These are phyloP conservation scores for Drosophila cardini DNA, from an alignment of 1,140 invertebrate genomes.

Conservation along the genomic window DNA sequence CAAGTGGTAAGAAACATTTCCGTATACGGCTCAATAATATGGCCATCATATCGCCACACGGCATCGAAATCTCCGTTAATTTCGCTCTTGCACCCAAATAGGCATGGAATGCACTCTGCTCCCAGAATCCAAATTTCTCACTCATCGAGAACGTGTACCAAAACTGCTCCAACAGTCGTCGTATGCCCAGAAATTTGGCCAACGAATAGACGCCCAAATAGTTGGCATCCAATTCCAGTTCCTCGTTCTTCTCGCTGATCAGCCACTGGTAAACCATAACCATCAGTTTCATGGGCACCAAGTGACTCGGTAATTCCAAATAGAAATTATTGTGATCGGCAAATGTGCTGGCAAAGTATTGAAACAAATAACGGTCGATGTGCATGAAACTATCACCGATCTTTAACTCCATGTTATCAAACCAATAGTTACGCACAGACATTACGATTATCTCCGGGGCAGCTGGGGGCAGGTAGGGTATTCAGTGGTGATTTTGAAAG, in stretches of 20 bases:
- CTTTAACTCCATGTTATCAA: slow-evolving; percentile 42
- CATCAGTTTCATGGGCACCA: slow-evolving; percentile 17
- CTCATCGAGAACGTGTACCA: slow-evolving; percentile 14
- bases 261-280: slow-evolving; percentile 50
- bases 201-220: slow-evolving; percentile 17
- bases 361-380: slow-evolving; percentile 43
- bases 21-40: slow-evolving; percentile 21
- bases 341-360: slow-evolving; percentile 4
- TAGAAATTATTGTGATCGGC: neutral
- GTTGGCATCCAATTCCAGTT: neutral
- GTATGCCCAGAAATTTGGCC: slow-evolving; percentile 31
- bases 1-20: slow-evolving; percentile 37
- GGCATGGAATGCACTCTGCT: slow-evolving; percentile 29
- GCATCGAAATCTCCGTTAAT: no score
- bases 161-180: slow-evolving; percentile 19
- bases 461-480: no score
- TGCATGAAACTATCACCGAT: slow-evolving; percentile 24
- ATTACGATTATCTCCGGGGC: neutral
- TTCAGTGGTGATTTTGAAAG: no score
- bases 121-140: slow-evolving; percentile 5
- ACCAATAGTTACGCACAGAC: slow-evolving; percentile 16
- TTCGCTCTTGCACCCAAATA: slow-evolving; percentile 4
- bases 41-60: slow-evolving; percentile 33
- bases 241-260: neutral
- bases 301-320: slow-evolving; percentile 32